A percentile compares a stretch with the other conserved stretches of the same genome.
Evolutionary conservation across 2,113 vertebrate genomes (phyloP).

Genomic region (Tetraodon nigroviridis): DNA sequence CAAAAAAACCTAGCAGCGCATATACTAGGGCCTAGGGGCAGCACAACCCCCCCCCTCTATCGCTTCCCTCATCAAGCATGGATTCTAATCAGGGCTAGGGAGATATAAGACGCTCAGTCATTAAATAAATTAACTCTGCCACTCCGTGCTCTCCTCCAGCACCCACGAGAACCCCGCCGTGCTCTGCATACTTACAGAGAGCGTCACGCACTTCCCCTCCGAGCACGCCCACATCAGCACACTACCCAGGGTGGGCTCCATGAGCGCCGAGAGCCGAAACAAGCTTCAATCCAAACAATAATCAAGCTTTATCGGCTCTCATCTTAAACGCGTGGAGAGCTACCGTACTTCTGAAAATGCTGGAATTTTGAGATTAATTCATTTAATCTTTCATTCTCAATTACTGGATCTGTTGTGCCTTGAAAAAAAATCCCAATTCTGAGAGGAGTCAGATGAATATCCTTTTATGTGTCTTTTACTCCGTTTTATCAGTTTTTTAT

Average conservation of each 20-base stretch:
- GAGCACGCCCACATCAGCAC: constrained; percentile 21
- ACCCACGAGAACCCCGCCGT: constrained; percentile 58
- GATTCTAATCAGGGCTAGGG: constrained; percentile 76
- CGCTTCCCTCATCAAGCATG: constrained; percentile 73
- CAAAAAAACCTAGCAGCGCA: neutral
- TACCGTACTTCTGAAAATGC: no score
- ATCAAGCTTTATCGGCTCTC: no score
- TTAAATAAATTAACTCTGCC: constrained; percentile 81
- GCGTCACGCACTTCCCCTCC: constrained; percentile 42
- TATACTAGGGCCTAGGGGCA: constrained; percentile 56
- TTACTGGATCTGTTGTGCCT: no score
- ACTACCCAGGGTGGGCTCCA: neutral
- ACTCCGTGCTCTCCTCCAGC: constrained; percentile 71
- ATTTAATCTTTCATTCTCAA: no score
- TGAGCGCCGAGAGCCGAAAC: no score
- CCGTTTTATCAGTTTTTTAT: no score
- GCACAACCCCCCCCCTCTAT: constrained; percentile 60
- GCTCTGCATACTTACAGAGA: constrained; percentile 68
- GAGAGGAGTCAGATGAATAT: no score
- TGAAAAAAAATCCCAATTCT: no score
- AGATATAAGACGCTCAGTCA: constrained; percentile 76
- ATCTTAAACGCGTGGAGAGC: no score
- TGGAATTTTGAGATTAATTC: no score
- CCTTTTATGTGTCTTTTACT: no score
- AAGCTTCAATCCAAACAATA: no score